Base-by-base conservation (phyloP, 2,888 invertebrate species). In the Lottia gigantea region DNA sequence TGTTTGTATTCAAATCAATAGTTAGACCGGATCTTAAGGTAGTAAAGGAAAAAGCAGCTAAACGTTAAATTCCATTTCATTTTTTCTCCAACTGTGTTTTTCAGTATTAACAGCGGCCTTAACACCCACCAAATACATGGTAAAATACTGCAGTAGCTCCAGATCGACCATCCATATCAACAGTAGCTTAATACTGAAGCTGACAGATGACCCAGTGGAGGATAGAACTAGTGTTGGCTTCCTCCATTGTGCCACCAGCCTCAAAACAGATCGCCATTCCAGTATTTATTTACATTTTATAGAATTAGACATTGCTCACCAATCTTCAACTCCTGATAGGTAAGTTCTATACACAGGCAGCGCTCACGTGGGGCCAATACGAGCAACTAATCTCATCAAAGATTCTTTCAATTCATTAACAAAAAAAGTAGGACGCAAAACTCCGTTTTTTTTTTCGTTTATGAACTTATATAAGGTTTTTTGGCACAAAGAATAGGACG, bases 291-390 rank as follows among this genome's bases (percentile, higher is more conserved):
- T 82, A 3, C 82, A 82, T 64, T 80, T 80, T 64, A 65, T 78
- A 47, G 76, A 80, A 46, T 63, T 82, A 25, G 78, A 79, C 67
- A 82, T 82, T 19, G 75, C 79, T 0, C 72, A 73, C 64, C 75
- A 77, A 26, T 74, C 77, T 19, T 64, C 74, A 7, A 73, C 75
- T 11, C 72, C 79, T n/a, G 82, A 82, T 72, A 78, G 80, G 82
- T 80, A 8, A 55, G 64, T 55, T 40, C 40, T 40, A 1, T 40
- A 11, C 7, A 8, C 40, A 40, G 40, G 40, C 7, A 8, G 40
- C 40, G 40, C 40, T 31, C 31, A 31, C 31, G n/a, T n/a, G n/a
- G n/a, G n/a, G n/a, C n/a, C n/a, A n/a, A n/a, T n/a, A n/a, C n/a
- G n/a, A n/a, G n/a, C n/a, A n/a, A n/a, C n/a, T n/a, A n/a, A n/a